Conservation (phyloP, 2,888 invertebrate species). For the Dorcus hopei region DNA sequence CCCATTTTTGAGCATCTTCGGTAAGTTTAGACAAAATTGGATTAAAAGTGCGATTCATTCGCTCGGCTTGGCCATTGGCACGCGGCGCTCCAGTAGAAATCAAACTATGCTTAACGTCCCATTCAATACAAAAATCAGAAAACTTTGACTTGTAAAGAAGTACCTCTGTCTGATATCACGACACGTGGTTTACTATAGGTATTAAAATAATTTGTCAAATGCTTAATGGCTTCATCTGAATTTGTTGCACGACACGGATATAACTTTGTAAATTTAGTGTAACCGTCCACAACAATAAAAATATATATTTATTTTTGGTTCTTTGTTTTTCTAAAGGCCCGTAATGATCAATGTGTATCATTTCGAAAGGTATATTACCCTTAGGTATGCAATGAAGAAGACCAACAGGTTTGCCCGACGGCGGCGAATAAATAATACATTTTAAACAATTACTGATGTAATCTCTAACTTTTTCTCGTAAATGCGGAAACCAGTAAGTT, state of each 20-base stretch:
- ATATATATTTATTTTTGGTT: slow-evolving; percentile 24
- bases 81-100: slow-evolving; percentile 32
- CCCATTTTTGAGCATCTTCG: slow-evolving; percentile 23
- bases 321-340: slow-evolving; percentile 29
- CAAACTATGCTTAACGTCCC: slow-evolving; percentile 26
- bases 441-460: slow-evolving; percentile 34
- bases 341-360: slow-evolving; percentile 33
- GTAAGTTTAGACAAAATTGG: slow-evolving; percentile 29
- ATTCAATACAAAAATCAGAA: slow-evolving; percentile 20
- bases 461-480: slow-evolving; percentile 27
- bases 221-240: slow-evolving; percentile 21
- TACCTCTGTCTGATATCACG: slow-evolving; percentile 32
- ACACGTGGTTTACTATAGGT: slow-evolving; percentile 25
- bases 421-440: slow-evolving; percentile 28
- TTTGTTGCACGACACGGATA: slow-evolving; percentile 24
- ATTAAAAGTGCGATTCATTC: slow-evolving; percentile 26
- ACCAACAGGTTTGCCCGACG: slow-evolving; percentile 31
- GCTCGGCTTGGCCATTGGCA: slow-evolving; percentile 35
- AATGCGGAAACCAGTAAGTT: slow-evolving; percentile 38
- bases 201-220: slow-evolving; percentile 23
- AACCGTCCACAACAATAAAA: slow-evolving; percentile 31
- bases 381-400: slow-evolving; percentile 31
- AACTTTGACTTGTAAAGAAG: slow-evolving; percentile 30
- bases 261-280: slow-evolving; percentile 31
- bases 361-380: slow-evolving; percentile 28